Conservation (phyloP, 1,140 invertebrate genomes). For the Eulimnadia texana region DNA sequence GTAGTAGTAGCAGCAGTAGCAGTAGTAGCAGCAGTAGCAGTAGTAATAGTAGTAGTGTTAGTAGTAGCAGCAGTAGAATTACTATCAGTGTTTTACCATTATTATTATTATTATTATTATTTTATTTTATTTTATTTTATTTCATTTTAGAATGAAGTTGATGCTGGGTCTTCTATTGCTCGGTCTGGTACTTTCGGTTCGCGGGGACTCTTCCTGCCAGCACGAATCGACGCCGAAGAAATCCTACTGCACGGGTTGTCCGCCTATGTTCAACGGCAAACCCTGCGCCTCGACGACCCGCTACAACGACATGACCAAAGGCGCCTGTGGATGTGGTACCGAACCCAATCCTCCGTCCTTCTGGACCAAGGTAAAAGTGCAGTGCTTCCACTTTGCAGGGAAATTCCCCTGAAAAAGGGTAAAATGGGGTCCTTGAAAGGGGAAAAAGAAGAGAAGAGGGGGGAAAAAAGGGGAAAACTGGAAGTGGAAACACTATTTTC, state of each 20-base stretch:
- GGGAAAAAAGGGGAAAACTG: too few relatives aligned
- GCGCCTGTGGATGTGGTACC: not conserved
- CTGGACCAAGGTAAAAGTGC: not conserved
- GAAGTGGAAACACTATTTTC: too few relatives aligned
- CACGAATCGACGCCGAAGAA: not conserved
- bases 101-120: too few relatives aligned
- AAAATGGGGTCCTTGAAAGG: too few relatives aligned
- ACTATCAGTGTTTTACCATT: too few relatives aligned
- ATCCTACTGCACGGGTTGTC: not conserved
- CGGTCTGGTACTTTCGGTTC: not conserved
- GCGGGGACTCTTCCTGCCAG: not conserved
- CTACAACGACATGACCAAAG: not conserved
- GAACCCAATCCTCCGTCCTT: not conserved
- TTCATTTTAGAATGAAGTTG: not conserved
- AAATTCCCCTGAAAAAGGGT: too few relatives aligned
- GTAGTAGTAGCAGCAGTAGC: too few relatives aligned
- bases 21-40: too few relatives aligned
- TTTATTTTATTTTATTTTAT: not conserved
- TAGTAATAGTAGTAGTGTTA: too few relatives aligned
- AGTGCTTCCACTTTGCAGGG: too few relatives aligned
- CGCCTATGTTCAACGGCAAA: not conserved
- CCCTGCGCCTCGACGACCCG: not conserved
- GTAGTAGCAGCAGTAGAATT: too few relatives aligned
- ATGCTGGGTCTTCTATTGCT: not conserved
- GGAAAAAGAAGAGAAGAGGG: too few relatives aligned